Base-by-base conservation (phyloP, 1,140 invertebrate species). In the Vanessa tameamea region DNA sequence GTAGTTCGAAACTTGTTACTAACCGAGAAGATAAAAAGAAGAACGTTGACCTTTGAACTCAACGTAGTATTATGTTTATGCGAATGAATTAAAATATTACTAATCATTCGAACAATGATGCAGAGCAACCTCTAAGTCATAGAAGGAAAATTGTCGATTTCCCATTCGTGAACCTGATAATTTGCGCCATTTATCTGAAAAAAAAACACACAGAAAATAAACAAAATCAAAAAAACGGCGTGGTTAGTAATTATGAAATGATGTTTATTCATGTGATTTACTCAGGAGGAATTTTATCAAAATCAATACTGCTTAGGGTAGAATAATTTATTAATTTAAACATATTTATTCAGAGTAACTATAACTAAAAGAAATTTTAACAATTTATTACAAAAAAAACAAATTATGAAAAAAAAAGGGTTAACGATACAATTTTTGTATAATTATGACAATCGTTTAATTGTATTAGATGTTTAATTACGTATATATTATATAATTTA, bases 71-170 rank as follows among this genome's bases (percentile, higher is more conserved):
- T 1, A 43, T 8, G 1, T 1, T 11, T 9, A 43, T 43, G 37
- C 7, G 37, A 23, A 16, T 26, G 26, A 57, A 20, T 12, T 13
- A 11, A 57, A n/a, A 61, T 15, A 1, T 47, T 47, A 16, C 31
- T 79, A 90, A 63, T 91, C 89, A 70, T 87, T 91, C n/a, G 89
- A 91, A 79, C 86, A 89, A 37, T 89, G 72, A 75, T 91, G 89
- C 12, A 91, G 68, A 9, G 87, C 87, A 31, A 91, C 76, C 57
- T 89, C 85, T 26, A 91, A 76, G 76, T 91, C 89, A 72, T 86
- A 80, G 59, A 91, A 91, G 0, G 87, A 89, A 77, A 82, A 91
- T 47, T 84, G 75, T 43, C 81, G 79, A 37, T 64, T 64, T 31
- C 76, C 71, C 57, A 77, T 70, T n/a, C 73, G 50, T 13, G 53